phyloP scores from a whole-genome alignment of 2,113 vertebrate species.

The Bucco capensis region DNA sequence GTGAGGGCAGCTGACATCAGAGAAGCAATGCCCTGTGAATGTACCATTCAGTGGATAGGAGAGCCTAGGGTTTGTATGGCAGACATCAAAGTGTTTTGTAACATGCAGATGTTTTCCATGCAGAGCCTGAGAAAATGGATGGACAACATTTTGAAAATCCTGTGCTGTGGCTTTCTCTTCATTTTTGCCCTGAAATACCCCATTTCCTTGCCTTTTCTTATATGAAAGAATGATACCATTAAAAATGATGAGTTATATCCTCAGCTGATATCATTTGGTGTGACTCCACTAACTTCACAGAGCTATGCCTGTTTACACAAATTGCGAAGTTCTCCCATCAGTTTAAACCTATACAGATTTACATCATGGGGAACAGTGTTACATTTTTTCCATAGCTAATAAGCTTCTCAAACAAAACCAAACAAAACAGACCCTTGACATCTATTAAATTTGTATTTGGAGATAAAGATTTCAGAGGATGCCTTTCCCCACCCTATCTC shows the following conservation, averaged over 20 bases:
- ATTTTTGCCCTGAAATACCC: not conserved
- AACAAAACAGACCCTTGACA: not conserved
- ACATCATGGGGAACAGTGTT: not conserved
- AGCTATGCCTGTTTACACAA: slow-evolving; percentile 16
- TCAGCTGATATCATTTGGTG: not conserved
- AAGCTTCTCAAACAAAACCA: not conserved
- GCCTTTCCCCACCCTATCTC: not conserved
- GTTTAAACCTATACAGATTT: slow-evolving; percentile 18
- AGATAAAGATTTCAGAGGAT: not conserved
- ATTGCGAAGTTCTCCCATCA: not conserved
- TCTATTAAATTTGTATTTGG: not conserved
- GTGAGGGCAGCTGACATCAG: not conserved
- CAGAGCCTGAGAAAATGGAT: not conserved
- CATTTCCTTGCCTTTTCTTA: not conserved
- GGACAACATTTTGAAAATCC: not conserved
- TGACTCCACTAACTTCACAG: not conserved
- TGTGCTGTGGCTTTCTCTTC: not conserved
- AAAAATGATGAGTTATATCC: not conserved
- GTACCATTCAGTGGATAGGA: not conserved
- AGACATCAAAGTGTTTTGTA: slow-evolving; percentile 8
- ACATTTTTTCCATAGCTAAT: not conserved
- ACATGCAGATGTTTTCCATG: slow-evolving; percentile 29
- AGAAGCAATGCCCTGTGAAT: not conserved
- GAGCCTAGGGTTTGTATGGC: not conserved
- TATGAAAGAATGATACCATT: not conserved